These are phyloP conservation scores for Patella vulgata DNA, from an alignment of 1,140 invertebrate species.

Conservation along the genomic window DNA sequence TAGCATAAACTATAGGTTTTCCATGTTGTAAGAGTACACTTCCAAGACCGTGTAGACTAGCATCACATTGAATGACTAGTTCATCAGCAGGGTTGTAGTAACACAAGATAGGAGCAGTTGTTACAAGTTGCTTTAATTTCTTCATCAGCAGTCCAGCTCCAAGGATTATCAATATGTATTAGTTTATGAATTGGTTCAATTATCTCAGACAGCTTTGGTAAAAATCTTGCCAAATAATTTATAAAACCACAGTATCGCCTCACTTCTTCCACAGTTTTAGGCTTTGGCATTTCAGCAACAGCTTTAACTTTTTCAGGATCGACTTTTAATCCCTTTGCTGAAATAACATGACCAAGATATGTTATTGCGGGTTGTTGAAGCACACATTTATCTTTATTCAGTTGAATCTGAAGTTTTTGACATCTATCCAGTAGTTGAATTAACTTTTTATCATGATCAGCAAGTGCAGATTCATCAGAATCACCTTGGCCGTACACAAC, in stretches of 20 bases:
- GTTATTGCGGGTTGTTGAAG: slow-evolving; percentile 10
- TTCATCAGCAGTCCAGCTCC: slow-evolving; percentile 28
- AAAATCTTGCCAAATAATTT: slow-evolving; percentile 39
- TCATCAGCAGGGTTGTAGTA: neutral
- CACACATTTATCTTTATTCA: slow-evolving; percentile 36
- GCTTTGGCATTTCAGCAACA: slow-evolving; percentile 60
- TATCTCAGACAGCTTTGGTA: slow-evolving; percentile 30
- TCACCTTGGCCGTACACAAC: too few relatives aligned
- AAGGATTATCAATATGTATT: slow-evolving; percentile 21
- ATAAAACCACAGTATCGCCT: slow-evolving; percentile 33
- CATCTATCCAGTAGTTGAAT: slow-evolving; percentile 16
- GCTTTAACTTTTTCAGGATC: too few relatives aligned
- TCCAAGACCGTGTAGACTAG: slow-evolving; percentile 58
- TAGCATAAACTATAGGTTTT: slow-evolving; percentile 63
- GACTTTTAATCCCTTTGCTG: too few relatives aligned
- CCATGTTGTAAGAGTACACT: slow-evolving; percentile 64
- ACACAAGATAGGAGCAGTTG: slow-evolving; percentile 4
- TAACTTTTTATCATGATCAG: slow-evolving; percentile 37
- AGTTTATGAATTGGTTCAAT: slow-evolving; percentile 39
- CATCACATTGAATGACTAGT: slow-evolving; percentile 59
- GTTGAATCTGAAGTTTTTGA: slow-evolving; percentile 16
- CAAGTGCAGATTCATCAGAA: slow-evolving; percentile 39
- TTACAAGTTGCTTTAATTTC: too few relatives aligned
- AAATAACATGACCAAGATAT: too few relatives aligned
- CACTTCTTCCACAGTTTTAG: slow-evolving; percentile 46